A percentile compares a stretch with the other conserved stretches of the same genome.
These are phyloP conservation scores for Archilochus colubris DNA, from an alignment of 2,113 vertebrate species.

Conservation along the genomic window DNA sequence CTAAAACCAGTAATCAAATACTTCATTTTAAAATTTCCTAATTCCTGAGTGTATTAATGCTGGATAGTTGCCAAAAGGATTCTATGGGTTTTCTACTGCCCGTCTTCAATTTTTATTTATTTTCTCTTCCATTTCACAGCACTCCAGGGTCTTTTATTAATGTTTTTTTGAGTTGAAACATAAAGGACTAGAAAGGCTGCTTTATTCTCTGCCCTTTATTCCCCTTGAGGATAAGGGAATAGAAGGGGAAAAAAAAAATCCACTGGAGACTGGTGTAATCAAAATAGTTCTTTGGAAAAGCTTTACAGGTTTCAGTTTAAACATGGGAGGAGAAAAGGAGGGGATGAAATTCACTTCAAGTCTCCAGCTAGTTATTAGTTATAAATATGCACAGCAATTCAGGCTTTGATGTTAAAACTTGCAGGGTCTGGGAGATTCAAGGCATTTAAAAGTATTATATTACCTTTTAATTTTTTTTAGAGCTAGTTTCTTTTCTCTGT, in stretches of 20 bases:
- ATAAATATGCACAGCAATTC: background rate
- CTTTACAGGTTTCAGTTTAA: constrained; percentile 39
- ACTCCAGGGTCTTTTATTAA: constrained; percentile 11
- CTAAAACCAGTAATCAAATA: background rate
- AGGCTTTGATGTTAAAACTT: constrained; percentile 21
- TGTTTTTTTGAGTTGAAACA: background rate
- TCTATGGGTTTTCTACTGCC: background rate
- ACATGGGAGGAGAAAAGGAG: background rate
- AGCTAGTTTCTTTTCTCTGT: background rate
- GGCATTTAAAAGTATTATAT: constrained; percentile 7
- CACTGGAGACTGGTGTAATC: background rate
- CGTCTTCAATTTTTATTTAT: background rate
- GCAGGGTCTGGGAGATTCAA: background rate
- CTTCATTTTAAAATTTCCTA: background rate
- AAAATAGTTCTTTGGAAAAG: constrained; percentile 30
- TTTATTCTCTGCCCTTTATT: constrained; percentile 48
- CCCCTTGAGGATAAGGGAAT: background rate
- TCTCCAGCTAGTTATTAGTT: background rate
- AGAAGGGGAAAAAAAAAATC: background rate
- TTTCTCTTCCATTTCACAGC: constrained; percentile 1
- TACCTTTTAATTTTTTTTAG: background rate
- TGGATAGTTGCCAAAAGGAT: background rate
- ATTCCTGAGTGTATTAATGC: background rate
- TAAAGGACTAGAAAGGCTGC: constrained; percentile 1
- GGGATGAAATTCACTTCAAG: background rate